Evolutionary conservation across 2,888 invertebrate genomes (phyloP).

Genomic region (Ormyrus nitidulus): DNA sequence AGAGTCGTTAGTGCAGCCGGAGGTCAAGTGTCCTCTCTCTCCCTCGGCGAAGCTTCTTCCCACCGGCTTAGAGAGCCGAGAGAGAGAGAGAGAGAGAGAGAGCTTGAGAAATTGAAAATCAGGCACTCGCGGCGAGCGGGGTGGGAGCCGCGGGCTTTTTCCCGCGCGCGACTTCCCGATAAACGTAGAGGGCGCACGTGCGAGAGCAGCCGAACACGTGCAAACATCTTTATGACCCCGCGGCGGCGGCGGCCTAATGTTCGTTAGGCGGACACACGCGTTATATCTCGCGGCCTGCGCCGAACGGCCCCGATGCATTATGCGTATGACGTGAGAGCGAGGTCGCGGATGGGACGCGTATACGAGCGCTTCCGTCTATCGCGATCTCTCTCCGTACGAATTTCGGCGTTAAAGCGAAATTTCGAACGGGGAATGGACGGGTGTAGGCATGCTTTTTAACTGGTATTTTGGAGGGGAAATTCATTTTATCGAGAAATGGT

Average conservation of each 20-base stretch:
- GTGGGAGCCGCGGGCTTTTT: neutral
- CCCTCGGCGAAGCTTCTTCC: neutral
- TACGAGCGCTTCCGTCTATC: too few species aligned
- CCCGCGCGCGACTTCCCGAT: neutral
- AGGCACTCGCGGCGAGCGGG: neutral
- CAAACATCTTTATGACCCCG: slow-evolving; percentile 4
- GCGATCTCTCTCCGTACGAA: too few species aligned
- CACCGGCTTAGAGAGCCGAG: neutral
- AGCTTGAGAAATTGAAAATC: too few species aligned
- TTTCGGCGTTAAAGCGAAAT: too few species aligned
- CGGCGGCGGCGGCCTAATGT: neutral
- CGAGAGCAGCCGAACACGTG: slow-evolving; percentile 14
- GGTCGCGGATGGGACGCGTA: neutral
- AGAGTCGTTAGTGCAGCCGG: slow-evolving; percentile 69
- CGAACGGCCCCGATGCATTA: slow-evolving; percentile 18
- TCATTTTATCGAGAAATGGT: too few species aligned
- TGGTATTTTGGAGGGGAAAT: too few species aligned
- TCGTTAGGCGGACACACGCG: slow-evolving; percentile 1
- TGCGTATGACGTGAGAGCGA: neutral
- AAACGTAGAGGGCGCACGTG: neutral
- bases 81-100: too few species aligned
- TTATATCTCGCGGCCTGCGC: slow-evolving; percentile 2
- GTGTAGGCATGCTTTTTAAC: too few species aligned
- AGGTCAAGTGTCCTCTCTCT: slow-evolving; percentile 60
- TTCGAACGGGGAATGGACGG: too few species aligned